Evolutionary conservation across 1,140 invertebrate genomes (phyloP), one percentile per base, ranked within the genome.

Genomic region (Neomicropteryx cornuta): DNA sequence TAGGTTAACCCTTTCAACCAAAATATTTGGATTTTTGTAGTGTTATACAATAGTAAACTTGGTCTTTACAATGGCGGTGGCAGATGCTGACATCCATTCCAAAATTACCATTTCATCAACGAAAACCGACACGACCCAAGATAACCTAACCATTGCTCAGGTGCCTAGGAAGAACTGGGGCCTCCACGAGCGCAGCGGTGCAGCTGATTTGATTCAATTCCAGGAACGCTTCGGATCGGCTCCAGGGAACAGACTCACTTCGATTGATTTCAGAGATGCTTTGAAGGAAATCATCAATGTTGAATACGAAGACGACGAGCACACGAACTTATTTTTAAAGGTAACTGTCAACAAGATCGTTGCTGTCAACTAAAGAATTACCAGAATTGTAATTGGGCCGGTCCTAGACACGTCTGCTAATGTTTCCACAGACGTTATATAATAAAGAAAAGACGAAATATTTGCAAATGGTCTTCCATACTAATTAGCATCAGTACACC

Each of bases 281-380:
- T 46, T 67, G 5, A 43, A 47, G 19, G 53, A 45, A 1, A 29
- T 62, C 18, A 45, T 65, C 0, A 60, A 57, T 35, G 52, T 64
- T 5, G 60, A 64, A 38, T 65, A 62, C 33, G 60, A 64, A 32
- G 62, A 65, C 14, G 60, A 64, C 11, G 60, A 67, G 19, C 64
- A 52, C 34, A 62, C 65, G 23, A 60, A 64, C 42, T 44, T 65
- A 14, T 67, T 65, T 45, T 43, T 66, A 39, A 66, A 65, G 55
- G 63, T 64, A 41, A 31, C 22, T 39, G 19, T 27, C 4, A 5
- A 20, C 6, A 5, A 16, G 10, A 6, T 6, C 19, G 16, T 19
- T 5, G 22, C 10, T 35, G 18, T 20, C 18, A 13, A 14, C 10
- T 35, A 16, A 35, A 35, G n/a, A 20, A 13, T 35, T 21, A 27